Conservation (phyloP, 2,113 vertebrate genomes). For the Pelecanoides urinatrix region DNA sequence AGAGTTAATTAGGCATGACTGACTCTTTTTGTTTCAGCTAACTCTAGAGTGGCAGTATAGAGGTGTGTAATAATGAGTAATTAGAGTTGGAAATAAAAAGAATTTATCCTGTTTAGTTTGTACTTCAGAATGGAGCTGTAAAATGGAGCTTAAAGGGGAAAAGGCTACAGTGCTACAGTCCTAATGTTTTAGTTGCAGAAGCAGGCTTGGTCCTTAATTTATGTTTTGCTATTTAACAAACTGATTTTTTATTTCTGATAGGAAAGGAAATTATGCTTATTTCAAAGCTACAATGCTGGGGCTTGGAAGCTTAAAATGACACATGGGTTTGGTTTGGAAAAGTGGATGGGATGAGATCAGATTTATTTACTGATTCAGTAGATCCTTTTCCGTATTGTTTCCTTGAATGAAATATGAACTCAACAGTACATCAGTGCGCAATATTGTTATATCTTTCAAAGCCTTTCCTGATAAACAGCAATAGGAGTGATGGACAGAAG, state of each 20-base stretch:
- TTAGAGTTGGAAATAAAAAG: background rate
- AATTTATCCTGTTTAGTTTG: background rate
- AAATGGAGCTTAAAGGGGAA: background rate
- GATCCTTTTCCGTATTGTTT: background rate
- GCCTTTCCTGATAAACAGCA: background rate
- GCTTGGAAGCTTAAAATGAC: background rate
- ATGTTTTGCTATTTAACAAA: background rate
- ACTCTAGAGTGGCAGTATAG: background rate
- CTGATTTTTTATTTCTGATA: background rate
- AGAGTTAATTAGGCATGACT: conserved; percentile 26
- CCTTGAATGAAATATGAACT: background rate
- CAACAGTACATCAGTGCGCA: background rate
- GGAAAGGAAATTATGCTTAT: background rate
- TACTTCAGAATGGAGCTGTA: background rate
- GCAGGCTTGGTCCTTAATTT: background rate
- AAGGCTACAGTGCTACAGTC: background rate
- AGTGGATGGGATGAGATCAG: background rate
- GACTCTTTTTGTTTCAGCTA: conserved; percentile 12
- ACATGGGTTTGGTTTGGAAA: background rate
- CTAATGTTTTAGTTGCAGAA: background rate
- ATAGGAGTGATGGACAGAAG: background rate
- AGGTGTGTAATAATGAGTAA: background rate
- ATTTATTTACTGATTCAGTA: background rate
- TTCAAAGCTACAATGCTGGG: background rate
- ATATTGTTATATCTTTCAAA: background rate